Percentiles rank a stretch among this genome's conserved stretches.
These are phyloP conservation scores for Chloroceryle aenea DNA, from an alignment of 2,113 vertebrate genomes.

Conservation along the genomic window DNA sequence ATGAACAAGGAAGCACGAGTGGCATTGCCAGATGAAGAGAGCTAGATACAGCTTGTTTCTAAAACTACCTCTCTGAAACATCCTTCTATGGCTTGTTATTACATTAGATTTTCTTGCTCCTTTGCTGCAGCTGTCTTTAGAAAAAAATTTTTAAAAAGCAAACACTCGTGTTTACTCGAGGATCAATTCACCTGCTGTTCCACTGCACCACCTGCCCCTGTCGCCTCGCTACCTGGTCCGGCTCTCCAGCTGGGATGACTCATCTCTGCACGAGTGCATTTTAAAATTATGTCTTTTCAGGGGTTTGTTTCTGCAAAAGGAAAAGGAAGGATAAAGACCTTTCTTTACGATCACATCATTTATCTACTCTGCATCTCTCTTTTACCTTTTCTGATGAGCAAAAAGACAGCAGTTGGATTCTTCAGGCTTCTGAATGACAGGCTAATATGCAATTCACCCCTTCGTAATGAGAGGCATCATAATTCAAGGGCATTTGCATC, in stretches of 20 bases:
- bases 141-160: background rate
- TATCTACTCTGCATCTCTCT: background rate
- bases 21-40: background rate
- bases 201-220: constrained; percentile 43
- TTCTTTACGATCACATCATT: background rate
- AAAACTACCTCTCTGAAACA: background rate
- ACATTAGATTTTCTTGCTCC: background rate
- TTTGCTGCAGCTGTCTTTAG: constrained; percentile 38
- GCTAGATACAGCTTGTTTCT: background rate
- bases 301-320: background rate
- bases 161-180: constrained; percentile 61
- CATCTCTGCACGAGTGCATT: background rate
- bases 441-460: background rate
- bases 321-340: background rate
- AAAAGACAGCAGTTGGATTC: background rate
- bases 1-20: background rate
- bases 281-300: background rate
- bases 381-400: background rate
- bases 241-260: background rate
- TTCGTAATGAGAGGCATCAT: background rate
- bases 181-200: constrained; percentile 61
- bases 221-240: background rate
- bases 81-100: background rate
- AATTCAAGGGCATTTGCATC: constrained; percentile 42
- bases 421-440: background rate